These are phyloP conservation scores for Asbolus verrucosus DNA, from an alignment of 1,140 invertebrate genomes.

Conservation along the genomic window DNA sequence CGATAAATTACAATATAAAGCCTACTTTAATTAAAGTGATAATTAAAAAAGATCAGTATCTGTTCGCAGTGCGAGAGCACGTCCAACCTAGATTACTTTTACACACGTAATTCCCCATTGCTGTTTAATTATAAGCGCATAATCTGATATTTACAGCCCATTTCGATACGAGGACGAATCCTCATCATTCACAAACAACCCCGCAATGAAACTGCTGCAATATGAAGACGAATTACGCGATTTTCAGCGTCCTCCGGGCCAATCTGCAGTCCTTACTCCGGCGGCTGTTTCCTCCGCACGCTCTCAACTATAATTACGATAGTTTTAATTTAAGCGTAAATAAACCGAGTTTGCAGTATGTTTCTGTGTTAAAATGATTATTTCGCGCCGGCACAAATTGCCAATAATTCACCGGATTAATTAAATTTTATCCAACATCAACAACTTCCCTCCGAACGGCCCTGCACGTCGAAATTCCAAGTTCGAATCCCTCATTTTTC, in stretches of 20 bases:
- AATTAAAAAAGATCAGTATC: slow-evolving; percentile 64
- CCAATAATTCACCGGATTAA: slow-evolving; percentile 39
- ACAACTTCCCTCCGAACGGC: background rate
- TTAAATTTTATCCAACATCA: slow-evolving; percentile 28
- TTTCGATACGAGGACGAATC: slow-evolving; percentile 22
- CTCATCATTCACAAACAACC: slow-evolving; percentile 28
- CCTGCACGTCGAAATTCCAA: background rate
- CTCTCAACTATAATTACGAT: slow-evolving; percentile 32
- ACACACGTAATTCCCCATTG: slow-evolving; percentile 51
- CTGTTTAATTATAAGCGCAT: slow-evolving; percentile 51
- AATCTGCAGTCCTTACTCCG: no score
- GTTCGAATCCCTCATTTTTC: background rate
- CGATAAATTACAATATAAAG: slow-evolving; percentile 61
- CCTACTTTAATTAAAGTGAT: slow-evolving; percentile 64
- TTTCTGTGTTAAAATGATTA: slow-evolving; percentile 25
- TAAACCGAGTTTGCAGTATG: slow-evolving; percentile 27
- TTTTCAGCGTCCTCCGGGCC: slow-evolving; percentile 23
- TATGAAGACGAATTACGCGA: slow-evolving; percentile 44
- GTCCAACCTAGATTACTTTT: slow-evolving; percentile 51
- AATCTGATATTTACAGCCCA: slow-evolving; percentile 44
- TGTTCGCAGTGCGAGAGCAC: slow-evolving; percentile 48
- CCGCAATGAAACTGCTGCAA: slow-evolving; percentile 19
- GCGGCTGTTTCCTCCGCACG: slow-evolving; percentile 5
- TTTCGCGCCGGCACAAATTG: slow-evolving; percentile 34
- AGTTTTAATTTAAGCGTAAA: slow-evolving; percentile 37